phyloP scores from a whole-genome alignment of 2,113 vertebrate genomes.

The Peromyscus leucopus region DNA sequence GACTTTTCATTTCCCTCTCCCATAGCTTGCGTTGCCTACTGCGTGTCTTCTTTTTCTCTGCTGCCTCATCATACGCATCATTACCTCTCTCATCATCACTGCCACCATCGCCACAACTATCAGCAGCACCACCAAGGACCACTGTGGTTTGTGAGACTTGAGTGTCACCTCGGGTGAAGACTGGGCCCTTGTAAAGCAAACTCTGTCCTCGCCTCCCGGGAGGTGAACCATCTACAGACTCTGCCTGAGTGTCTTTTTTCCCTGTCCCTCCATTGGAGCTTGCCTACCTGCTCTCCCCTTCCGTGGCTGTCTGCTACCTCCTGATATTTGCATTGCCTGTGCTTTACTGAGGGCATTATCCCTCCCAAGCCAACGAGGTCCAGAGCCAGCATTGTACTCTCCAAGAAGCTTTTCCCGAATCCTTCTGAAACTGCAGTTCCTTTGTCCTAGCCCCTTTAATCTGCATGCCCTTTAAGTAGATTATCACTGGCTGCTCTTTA shows the following conservation, averaged over 20 bases:
- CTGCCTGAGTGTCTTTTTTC: neutral
- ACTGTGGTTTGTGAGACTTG: neutral
- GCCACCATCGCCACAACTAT: neutral
- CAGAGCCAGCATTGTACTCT: neutral
- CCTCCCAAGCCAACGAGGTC: neutral
- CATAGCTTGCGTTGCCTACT: neutral
- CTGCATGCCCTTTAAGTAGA: neutral
- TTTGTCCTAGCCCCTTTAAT: conserved; percentile 2
- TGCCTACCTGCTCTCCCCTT: neutral
- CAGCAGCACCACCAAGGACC: neutral
- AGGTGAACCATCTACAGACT: neutral
- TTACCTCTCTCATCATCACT: neutral
- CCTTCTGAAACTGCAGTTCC: neutral
- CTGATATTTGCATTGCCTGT: neutral
- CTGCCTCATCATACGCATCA: neutral
- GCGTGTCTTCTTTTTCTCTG: neutral
- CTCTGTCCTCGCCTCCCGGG: neutral
- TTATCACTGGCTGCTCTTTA: neutral
- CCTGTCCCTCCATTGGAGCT: neutral
- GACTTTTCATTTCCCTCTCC: neutral
- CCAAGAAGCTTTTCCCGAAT: neutral
- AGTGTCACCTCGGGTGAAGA: neutral
- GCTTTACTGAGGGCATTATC: neutral
- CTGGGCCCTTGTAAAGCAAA: neutral
- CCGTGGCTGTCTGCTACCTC: neutral